Evolutionary conservation across 1,140 invertebrate species (phyloP), one percentile per base, ranked within the genome.

Genomic region (Ephestia elutella): DNA sequence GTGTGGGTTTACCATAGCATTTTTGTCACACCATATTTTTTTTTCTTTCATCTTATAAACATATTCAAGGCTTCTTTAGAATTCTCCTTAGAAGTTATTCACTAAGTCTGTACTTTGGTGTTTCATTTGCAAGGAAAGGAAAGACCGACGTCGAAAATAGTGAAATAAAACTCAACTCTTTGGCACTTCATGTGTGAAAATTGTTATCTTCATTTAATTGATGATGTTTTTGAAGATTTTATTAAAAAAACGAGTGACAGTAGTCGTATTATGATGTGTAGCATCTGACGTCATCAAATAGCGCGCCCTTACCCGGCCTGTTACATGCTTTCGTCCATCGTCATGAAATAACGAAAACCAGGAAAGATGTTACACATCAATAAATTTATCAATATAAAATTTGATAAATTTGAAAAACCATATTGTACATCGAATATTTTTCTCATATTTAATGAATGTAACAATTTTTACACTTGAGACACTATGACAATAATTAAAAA

Each of bases 81-180:
- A 80, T 76, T 73, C 61, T 75, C 75, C 73, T 76, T 76, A 73
- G 77, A 82, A 69, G 67, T 75, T 71, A 74, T 72, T 67, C 60
- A 54, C 63, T 73, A 78, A 75, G 66, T 77, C 74, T 79, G 76
- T 44, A 73, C 64, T 80, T 58, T 80, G 78, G 78, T 83, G 80
- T 80, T 83, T 74, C 77, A 56, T 57, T 69, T 79, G 68, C 65
- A 65, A 65, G 66, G 70, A 68, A 65, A 65, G 66, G 70, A 68
- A 63, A 76, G 71, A 79, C 74, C 67, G 70, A 73, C 72, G 38
- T 66, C 21, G 49, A 66, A 58, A 70, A 65, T 66, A 62, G 38
- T 44, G 68, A 60, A 63, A 74, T 50, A 60, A 69, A 71, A 68
- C 60, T 70, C 57, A 71, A 73, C 63, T 65, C 49, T 80, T 82